These are phyloP conservation scores for Homarus americanus DNA, from an alignment of 1,140 invertebrate genomes.

Conservation along the genomic window DNA sequence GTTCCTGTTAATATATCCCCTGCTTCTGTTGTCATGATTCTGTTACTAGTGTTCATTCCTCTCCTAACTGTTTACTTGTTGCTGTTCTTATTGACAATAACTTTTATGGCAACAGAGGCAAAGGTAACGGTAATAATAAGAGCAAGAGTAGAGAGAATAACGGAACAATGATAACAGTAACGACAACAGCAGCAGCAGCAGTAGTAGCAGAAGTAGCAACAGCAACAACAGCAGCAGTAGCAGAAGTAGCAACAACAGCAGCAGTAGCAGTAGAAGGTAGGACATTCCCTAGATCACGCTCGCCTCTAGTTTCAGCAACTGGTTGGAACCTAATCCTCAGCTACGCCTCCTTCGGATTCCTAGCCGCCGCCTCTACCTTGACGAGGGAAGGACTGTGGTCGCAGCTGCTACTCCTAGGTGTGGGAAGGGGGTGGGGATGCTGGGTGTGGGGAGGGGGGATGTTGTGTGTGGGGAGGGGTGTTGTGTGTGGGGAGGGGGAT, in stretches of 20 bases:
- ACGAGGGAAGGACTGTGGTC: background rate
- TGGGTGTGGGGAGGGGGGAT: too few relatives aligned
- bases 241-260: background rate
- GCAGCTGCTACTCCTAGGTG: background rate
- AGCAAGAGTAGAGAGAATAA: too few relatives aligned
- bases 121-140: too few relatives aligned
- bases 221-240: background rate
- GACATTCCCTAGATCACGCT: background rate
- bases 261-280: background rate
- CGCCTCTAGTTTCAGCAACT: constrained; percentile 3
- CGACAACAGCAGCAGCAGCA: background rate
- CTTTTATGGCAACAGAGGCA: too few relatives aligned
- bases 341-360: background rate
- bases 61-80: too few relatives aligned
- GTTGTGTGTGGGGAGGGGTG: too few relatives aligned
- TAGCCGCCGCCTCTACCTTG: background rate
- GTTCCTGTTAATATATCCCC: too few relatives aligned
- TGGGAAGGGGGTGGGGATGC: too few relatives aligned
- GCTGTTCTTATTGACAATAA: too few relatives aligned
- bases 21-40: too few relatives aligned
- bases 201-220: background rate
- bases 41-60: too few relatives aligned
- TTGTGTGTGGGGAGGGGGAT: too few relatives aligned
- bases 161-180: background rate
- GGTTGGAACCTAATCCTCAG: background rate